Base-by-base conservation (phyloP, 2,797 vertebrate genomes). In the Otus scops region DNA sequence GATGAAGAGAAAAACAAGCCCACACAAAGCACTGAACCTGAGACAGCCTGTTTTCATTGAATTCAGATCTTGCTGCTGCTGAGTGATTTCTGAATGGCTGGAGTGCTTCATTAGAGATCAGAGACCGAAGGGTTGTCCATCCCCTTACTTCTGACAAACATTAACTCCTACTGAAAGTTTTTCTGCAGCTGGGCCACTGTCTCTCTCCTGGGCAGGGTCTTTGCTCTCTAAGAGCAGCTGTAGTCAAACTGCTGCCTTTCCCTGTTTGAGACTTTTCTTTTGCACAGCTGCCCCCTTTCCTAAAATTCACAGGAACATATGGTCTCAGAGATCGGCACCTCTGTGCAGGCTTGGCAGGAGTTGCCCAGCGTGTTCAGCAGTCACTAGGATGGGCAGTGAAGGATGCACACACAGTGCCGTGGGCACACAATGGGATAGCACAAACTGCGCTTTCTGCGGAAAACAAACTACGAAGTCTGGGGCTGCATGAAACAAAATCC, bases 401-500 rank as follows among this genome's bases (percentile, higher is more conserved):
- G 65, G 51, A 53, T 18, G 26, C 0, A 7, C 19, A 39, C 18
- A 10, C 11, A 7, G 20, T 10, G 51, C 26, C 30, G 5, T 4
- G 26, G 39, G 13, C 26, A 75, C 27, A 53, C 0, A 0, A 14
- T n/a, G 51, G 10, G 17, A 50, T 0, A 54, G 20, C 39, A 45
- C 1, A 0, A 77, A 26, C 38, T 38, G 41, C 1, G 4, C 68
- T 88, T 86, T 38, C 45, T 32, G 16, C 61, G 21, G 28, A 38
- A 84, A 70, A 63, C 26, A 67, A 13, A 36, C 65, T 20, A 12
- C 36, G n/a, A 38, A 38, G 20, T 21, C 39, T 89, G 39, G 53
- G 48, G 36, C 28, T 89, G n/a, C 36, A 48, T 21, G 53, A 91
- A 84, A 70, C 34, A 45, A 85, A 85, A 81, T 26, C 43, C n/a